Evolutionary conservation across 1,140 invertebrate genomes (phyloP).

Genomic region (Melanaphis sacchari): DNA sequence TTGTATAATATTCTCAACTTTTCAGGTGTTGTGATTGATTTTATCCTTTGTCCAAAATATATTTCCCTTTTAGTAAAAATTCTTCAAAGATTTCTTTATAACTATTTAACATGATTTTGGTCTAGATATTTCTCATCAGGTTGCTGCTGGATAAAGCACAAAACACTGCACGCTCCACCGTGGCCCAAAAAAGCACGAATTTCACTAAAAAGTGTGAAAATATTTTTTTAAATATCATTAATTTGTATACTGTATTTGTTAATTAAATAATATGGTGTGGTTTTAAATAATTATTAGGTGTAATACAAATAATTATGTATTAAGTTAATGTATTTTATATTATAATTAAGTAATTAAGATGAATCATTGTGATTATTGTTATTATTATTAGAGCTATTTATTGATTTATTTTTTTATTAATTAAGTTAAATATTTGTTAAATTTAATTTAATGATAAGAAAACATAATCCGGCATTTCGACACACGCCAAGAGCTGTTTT

Average conservation of each 20-base stretch:
- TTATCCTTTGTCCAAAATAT: slow-evolving; percentile 29
- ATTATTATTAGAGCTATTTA: not conserved
- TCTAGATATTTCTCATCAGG: slow-evolving; percentile 56
- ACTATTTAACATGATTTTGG: slow-evolving; percentile 54
- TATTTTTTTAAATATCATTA: not conserved
- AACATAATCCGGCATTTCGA: slow-evolving; percentile 41
- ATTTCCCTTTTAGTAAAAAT: slow-evolving; percentile 40
- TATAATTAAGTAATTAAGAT: slow-evolving; percentile 45
- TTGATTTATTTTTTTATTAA: not conserved
- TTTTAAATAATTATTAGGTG: slow-evolving; percentile 18
- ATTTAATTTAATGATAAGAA: slow-evolving; percentile 48
- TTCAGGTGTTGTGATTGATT: slow-evolving; percentile 51
- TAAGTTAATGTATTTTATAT: slow-evolving; percentile 26
- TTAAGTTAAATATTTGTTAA: slow-evolving; percentile 48
- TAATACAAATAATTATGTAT: slow-evolving; percentile 42
- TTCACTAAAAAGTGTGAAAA: slow-evolving; percentile 40
- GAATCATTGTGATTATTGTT: slow-evolving; percentile 23
- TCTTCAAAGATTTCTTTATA: slow-evolving; percentile 52
- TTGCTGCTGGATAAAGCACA: slow-evolving; percentile 52
- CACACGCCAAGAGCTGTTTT: slow-evolving; percentile 53
- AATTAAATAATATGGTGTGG: not conserved
- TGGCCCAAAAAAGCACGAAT: slow-evolving; percentile 55
- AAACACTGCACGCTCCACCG: slow-evolving; percentile 48
- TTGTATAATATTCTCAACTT: slow-evolving; percentile 25
- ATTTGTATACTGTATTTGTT: slow-evolving; percentile 39